Evolutionary conservation across 1,140 invertebrate genomes (phyloP).

Genomic region (Cyclargus thomasi): DNA sequence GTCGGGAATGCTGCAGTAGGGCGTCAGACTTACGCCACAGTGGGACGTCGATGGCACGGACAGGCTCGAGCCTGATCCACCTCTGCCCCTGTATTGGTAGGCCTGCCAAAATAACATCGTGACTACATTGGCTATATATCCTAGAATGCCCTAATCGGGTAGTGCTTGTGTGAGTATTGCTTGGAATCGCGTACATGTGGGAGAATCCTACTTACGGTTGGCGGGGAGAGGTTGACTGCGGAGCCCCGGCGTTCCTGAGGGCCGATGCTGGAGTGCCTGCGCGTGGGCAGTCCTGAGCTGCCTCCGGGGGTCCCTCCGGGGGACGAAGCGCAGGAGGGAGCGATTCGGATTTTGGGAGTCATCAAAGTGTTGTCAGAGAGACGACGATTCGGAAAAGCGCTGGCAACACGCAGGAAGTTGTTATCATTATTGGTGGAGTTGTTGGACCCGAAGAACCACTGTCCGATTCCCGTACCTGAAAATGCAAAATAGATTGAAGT

Average conservation of each 20-base stretch:
- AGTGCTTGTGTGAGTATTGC: background rate
- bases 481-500: background rate
- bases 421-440: conserved; percentile 77
- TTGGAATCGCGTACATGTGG: background rate
- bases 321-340: conserved; percentile 89
- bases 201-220: conserved; percentile 80
- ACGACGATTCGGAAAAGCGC: conserved; percentile 87
- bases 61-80: conserved; percentile 82
- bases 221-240: conserved; percentile 89
- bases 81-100: conserved; percentile 70
- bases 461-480: conserved; percentile 74
- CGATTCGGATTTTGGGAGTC: conserved; percentile 90
- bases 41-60: conserved; percentile 82
- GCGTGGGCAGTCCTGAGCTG: conserved; percentile 82
- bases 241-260: conserved; percentile 90
- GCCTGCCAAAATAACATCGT: conserved; percentile 66
- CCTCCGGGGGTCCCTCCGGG: conserved; percentile 88
- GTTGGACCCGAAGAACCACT: conserved; percentile 78
- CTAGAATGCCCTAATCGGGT: conserved; percentile 4
- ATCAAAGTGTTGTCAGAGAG: conserved; percentile 94
- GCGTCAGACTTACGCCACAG: conserved; percentile 76
- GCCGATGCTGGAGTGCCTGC: conserved; percentile 92
- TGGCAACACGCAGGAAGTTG: conserved; percentile 90
- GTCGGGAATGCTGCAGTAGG: conserved; percentile 41
- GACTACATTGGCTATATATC: conserved; percentile 39